These are phyloP conservation scores for Uropetala carovei DNA, from an alignment of 2,888 invertebrate species.

Conservation along the genomic window DNA sequence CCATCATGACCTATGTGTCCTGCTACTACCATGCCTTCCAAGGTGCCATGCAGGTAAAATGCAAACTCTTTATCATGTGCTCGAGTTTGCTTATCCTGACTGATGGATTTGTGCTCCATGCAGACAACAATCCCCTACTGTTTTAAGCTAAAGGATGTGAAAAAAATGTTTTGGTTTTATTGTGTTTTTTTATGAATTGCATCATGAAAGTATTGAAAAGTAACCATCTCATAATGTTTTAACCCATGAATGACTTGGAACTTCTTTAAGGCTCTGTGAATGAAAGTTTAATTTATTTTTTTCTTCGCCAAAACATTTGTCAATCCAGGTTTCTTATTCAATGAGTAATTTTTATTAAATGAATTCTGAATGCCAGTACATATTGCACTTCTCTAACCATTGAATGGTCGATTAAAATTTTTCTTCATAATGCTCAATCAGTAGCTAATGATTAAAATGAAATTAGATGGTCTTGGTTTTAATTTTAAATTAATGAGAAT, in stretches of 20 bases:
- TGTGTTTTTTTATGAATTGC: slow-evolving; percentile 3
- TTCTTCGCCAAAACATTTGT: no score
- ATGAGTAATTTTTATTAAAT: no score
- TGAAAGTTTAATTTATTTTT: neutral
- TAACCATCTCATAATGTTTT: slow-evolving; percentile 10
- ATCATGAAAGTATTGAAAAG: neutral
- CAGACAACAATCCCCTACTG: neutral
- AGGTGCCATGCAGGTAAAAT: slow-evolving; percentile 95
- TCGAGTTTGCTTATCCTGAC: slow-evolving; percentile 59
- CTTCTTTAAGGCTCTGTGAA: neutral
- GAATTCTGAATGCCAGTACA: no score
- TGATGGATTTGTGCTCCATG: slow-evolving; percentile 49
- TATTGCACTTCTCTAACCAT: no score
- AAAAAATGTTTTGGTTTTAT: slow-evolving; percentile 24
- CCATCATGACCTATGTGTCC: slow-evolving; percentile 99
- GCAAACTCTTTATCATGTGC: slow-evolving; percentile 62
- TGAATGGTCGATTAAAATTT: no score
- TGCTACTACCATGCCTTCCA: slow-evolving; percentile 99
- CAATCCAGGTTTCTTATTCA: no score
- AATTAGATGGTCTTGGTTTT: no score
- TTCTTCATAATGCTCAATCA: no score
- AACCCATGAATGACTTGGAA: neutral
- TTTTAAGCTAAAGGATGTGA: slow-evolving; percentile 21
- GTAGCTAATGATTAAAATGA: no score
- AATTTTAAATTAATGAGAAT: no score